These are phyloP conservation scores for Microctonus hyperodae DNA, from an alignment of 2,888 invertebrate species.

Conservation along the genomic window DNA sequence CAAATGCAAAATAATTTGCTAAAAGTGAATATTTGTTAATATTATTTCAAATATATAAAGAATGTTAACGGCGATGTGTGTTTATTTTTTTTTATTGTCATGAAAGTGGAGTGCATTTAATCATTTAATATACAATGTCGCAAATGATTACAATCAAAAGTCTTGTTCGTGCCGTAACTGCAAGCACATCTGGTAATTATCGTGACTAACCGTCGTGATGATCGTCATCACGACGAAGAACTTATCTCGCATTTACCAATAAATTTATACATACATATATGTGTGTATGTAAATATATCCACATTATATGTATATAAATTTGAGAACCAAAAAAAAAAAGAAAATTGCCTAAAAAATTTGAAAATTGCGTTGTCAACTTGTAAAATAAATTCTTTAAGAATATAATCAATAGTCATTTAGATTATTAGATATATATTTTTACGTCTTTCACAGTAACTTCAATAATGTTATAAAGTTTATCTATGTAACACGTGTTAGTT, in stretches of 20 bases:
- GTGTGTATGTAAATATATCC: not conserved
- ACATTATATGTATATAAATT: too few species aligned
- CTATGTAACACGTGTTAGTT: constrained; percentile 3
- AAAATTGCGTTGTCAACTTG: not conserved
- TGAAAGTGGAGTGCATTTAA: not conserved
- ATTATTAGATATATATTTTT: not conserved
- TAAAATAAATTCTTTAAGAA: not conserved
- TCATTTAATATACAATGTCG: constrained; percentile 1
- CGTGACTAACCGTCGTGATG: constrained; percentile 26
- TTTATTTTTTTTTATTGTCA: not conserved
- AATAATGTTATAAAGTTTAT: constrained; percentile 1
- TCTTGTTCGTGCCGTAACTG: constrained; percentile 11
- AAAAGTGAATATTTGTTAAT: not conserved
- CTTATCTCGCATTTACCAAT: constrained; percentile 16
- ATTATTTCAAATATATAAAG: not conserved
- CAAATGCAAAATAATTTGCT: not conserved
- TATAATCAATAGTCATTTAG: not conserved
- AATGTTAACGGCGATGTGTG: not conserved
- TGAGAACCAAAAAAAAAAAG: not conserved
- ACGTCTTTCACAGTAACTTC: not conserved
- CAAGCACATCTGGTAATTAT: constrained; percentile 34
- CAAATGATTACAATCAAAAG: constrained; percentile 22
- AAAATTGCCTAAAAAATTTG: not conserved
- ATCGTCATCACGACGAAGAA: constrained; percentile 24
- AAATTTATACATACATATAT: not conserved